Conservation (phyloP, 2,113 vertebrate species). For the Prunella himalayana region DNA sequence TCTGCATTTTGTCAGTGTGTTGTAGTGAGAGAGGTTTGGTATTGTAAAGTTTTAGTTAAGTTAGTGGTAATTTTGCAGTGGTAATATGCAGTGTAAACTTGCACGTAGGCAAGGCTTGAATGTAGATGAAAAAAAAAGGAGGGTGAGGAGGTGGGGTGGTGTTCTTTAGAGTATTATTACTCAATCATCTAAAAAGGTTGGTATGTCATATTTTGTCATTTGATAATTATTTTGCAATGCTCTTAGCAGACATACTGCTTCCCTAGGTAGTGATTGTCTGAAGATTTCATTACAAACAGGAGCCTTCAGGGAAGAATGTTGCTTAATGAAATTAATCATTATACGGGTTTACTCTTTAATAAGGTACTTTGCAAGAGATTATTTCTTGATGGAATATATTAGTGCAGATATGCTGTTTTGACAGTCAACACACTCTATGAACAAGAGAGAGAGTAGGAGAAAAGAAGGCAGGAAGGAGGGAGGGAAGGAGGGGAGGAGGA, state of each 20-base stretch:
- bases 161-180: background rate
- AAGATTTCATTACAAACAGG: conserved; percentile 28
- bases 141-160: background rate
- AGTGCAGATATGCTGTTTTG: background rate
- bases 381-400: conserved; percentile 1
- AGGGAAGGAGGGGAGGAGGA: background rate
- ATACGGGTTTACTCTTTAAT: background rate
- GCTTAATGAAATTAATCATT: conserved; percentile 41
- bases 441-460: background rate
- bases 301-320: conserved; percentile 9
- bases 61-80: background rate
- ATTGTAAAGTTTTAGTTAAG: background rate
- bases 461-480: background rate
- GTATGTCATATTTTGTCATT: background rate
- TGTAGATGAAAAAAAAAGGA: background rate
- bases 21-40: background rate
- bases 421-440: background rate
- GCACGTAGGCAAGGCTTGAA: background rate
- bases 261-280: background rate
- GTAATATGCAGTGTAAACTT: background rate
- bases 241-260: background rate
- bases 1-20: background rate
- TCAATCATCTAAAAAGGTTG: background rate
- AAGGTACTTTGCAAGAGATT: background rate
- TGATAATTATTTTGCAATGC: background rate